Evolutionary conservation across 2,888 invertebrate genomes (phyloP).

Genomic region (Quadriops clusia): DNA sequence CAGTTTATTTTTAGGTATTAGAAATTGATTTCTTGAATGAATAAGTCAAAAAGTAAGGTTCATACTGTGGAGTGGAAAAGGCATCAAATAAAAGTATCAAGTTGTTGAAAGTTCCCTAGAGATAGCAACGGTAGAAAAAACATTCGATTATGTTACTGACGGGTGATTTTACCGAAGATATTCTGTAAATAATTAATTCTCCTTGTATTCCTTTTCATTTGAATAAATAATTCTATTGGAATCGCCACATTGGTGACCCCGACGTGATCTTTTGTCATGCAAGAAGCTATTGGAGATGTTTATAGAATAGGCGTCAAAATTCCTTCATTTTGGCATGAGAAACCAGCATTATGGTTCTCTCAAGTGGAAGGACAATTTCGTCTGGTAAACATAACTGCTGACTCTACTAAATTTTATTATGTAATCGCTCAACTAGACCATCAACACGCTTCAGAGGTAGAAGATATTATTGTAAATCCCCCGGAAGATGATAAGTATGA

Average conservation of each 20-base stretch:
- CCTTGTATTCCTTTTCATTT: no score
- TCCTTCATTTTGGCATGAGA: constrained; percentile 12
- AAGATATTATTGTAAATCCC: constrained; percentile 11
- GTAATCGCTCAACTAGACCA: constrained; percentile 7
- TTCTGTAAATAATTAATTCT: no score
- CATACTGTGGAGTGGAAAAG: no score
- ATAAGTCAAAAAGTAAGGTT: no score
- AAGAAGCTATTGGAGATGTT: background rate
- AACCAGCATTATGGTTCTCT: constrained; percentile 12
- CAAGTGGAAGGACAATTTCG: constrained; percentile 11
- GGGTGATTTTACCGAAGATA: no score
- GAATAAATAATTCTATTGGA: no score
- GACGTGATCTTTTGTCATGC: constrained; percentile 4
- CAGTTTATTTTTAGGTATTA: no score
- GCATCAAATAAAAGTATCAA: no score
- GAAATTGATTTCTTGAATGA: no score
- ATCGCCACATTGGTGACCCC: constrained; percentile 5
- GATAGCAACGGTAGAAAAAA: no score
- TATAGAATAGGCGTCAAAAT: constrained; percentile 3
- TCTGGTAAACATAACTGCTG: constrained; percentile 6
- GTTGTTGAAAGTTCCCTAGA: no score
- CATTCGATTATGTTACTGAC: no score
- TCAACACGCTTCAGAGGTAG: constrained; percentile 9
- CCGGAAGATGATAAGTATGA: constrained; percentile 15
- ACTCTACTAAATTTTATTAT: constrained; percentile 10